phyloP scores from a whole-genome alignment of 2,797 vertebrate genomes.

The Xyrichtys novacula region DNA sequence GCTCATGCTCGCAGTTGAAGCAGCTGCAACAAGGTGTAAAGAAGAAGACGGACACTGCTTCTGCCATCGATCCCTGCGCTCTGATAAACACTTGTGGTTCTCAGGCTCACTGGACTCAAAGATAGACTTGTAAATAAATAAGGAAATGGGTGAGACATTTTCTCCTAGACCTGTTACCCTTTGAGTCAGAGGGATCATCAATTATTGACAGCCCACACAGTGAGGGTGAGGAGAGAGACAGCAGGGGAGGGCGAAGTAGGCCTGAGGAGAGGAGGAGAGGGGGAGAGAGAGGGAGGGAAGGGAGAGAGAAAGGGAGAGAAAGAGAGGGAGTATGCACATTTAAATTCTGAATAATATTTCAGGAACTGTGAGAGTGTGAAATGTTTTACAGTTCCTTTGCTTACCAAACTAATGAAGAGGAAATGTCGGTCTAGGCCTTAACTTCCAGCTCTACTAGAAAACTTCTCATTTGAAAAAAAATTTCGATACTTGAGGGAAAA shows the following conservation, averaged over 20 bases:
- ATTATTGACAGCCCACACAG: slow-evolving; percentile 87
- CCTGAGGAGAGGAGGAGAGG: slow-evolving; percentile 31
- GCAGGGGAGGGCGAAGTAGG: slow-evolving; percentile 76
- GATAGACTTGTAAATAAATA: slow-evolving; percentile 65
- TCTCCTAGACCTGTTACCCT: slow-evolving; percentile 85
- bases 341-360: neutral
- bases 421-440: neutral
- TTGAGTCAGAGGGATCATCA: slow-evolving; percentile 86
- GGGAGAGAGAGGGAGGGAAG: neutral
- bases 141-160: slow-evolving; percentile 75
- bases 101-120: slow-evolving; percentile 45
- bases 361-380: neutral
- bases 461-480: neutral
- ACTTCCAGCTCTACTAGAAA: neutral
- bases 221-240: slow-evolving; percentile 80
- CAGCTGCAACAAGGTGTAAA: slow-evolving; percentile 18
- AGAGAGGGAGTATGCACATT: neutral
- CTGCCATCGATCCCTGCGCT: slow-evolving; percentile 31
- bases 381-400: neutral
- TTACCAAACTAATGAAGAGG: neutral
- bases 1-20: slow-evolving; percentile 66
- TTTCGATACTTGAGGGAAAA: too few relatives aligned
- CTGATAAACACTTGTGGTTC: slow-evolving; percentile 40
- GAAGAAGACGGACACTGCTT: slow-evolving; percentile 1
- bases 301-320: slow-evolving; percentile 8